Conservation (phyloP, 92 coral and sea anemone genomes). For the Nematostella vectensis region DNA sequence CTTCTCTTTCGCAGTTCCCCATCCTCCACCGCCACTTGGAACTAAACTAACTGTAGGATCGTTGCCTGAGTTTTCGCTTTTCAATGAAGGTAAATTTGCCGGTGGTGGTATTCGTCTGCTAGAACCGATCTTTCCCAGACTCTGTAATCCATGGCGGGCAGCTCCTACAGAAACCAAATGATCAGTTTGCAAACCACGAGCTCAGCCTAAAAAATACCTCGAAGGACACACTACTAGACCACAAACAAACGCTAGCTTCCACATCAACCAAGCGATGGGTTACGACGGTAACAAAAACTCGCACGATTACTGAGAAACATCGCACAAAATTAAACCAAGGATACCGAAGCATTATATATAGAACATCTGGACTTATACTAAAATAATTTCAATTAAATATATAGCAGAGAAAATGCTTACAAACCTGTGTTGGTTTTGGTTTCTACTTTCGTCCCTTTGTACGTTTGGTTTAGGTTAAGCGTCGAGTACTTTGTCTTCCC, state of each 20-base stretch:
- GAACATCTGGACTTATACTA: no score
- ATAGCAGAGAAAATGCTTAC: no score
- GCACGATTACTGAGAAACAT: no score
- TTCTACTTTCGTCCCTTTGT: constrained; percentile 99
- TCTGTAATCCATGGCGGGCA: constrained; percentile 99
- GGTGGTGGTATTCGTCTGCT: constrained; percentile 99
- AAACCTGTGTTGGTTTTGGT: constrained; percentile 96
- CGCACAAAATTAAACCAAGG: no score
- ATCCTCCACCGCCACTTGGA: constrained; percentile 99
- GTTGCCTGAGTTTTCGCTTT: constrained; percentile 99
- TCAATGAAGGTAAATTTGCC: constrained; percentile 96
- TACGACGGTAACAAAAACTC: no score
- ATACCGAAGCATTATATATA: no score
- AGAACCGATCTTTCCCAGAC: constrained; percentile 99
- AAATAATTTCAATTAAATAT: no score
- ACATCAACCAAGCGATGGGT: constrained; percentile 3
- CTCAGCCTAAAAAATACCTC: neutral
- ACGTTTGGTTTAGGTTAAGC: constrained; percentile 99
- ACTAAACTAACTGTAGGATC: constrained; percentile 99
- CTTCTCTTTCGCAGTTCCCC: constrained; percentile 99
- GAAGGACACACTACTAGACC: neutral
- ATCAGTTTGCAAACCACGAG: neutral
- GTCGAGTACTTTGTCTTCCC: constrained; percentile 99
- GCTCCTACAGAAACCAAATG: constrained; percentile 45
- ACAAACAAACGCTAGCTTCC: constrained; percentile 3